A percentile compares a stretch with the other conserved stretches of the same genome.
phyloP scores from a whole-genome alignment of 1,140 invertebrate species.

The Penaeus chinensis region DNA sequence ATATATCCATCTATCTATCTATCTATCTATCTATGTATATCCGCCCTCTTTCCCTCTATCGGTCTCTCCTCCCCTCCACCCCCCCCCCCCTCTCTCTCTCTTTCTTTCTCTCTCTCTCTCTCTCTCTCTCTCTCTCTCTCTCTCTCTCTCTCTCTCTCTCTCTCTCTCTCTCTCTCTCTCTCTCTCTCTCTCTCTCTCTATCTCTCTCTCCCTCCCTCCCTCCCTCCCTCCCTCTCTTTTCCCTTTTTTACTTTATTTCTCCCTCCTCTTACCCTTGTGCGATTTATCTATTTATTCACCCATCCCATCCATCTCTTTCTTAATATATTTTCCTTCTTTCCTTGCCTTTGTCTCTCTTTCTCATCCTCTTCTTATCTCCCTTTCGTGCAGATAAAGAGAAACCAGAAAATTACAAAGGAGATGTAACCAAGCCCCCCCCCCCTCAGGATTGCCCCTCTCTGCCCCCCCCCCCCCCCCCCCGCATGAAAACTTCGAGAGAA shows the following conservation, averaged over 20 bases:
- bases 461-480: too few species aligned
- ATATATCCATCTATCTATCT: too few species aligned
- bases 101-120: slow-evolving; percentile 6
- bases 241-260: not conserved
- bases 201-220: not conserved
- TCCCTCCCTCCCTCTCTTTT: slow-evolving; percentile 18
- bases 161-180: not conserved
- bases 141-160: slow-evolving; percentile 6
- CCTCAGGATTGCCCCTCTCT: too few species aligned
- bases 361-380: not conserved
- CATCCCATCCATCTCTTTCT: not conserved
- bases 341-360: not conserved
- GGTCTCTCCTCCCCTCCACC: not conserved
- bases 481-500: too few species aligned
- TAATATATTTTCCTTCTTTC: not conserved
- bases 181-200: not conserved
- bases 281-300: not conserved
- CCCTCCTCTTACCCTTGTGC: not conserved
- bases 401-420: too few species aligned
- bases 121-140: not conserved
- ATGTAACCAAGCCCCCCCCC: too few species aligned
- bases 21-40: too few species aligned
- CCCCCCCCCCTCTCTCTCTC: not conserved
- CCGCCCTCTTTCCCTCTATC: not conserved
- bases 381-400: too few species aligned